These are phyloP conservation scores for Macrotis lagotis DNA, from an alignment of 2,113 vertebrate species.

Conservation along the genomic window DNA sequence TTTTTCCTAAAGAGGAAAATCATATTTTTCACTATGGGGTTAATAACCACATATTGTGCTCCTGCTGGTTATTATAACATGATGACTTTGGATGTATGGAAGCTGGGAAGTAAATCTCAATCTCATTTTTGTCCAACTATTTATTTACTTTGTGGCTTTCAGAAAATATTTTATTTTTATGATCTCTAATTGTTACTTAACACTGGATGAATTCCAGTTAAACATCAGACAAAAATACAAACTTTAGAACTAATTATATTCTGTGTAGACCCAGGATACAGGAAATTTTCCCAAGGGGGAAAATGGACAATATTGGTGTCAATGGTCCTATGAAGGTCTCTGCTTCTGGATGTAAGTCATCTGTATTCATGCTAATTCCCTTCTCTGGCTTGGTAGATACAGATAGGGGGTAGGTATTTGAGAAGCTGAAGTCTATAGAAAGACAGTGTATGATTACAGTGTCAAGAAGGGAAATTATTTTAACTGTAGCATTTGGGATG, in stretches of 20 bases:
- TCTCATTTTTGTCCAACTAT: slow-evolving; percentile 17
- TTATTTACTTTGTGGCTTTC: slow-evolving; percentile 22
- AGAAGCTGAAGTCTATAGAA: background rate
- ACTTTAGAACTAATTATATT: background rate
- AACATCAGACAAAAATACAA: background rate
- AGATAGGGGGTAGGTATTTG: background rate
- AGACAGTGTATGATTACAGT: background rate
- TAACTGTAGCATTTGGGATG: background rate
- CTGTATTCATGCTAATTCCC: background rate
- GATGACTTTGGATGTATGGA: background rate
- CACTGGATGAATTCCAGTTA: background rate
- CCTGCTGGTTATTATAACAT: background rate
- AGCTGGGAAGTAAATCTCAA: background rate
- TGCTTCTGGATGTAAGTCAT: background rate
- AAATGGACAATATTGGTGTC: background rate
- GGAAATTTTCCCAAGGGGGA: background rate
- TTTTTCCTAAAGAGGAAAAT: background rate
- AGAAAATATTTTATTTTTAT: background rate
- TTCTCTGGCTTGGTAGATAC: background rate
- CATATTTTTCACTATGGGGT: background rate
- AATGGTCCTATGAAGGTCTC: background rate
- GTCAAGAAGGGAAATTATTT: background rate
- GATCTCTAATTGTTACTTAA: slow-evolving; percentile 7
- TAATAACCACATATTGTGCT: background rate
- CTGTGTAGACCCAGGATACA: background rate